Percentiles rank a stretch among this genome's conserved stretches.
These are phyloP conservation scores for Rhagium mordax DNA, from an alignment of 2,888 invertebrate species.

Conservation along the genomic window DNA sequence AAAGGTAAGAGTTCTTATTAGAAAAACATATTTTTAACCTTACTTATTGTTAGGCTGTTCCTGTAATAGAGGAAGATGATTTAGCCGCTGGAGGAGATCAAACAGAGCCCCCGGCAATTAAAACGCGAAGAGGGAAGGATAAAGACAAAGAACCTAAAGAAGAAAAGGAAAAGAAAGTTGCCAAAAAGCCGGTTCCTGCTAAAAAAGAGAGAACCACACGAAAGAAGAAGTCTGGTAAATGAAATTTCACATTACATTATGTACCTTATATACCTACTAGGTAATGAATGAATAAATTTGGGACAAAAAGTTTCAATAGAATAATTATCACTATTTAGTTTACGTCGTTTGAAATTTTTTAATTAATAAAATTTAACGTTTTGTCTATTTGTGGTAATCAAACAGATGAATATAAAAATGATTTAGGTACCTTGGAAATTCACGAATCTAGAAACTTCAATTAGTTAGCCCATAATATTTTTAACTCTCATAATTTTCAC, in stretches of 20 bases:
- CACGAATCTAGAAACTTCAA: no score
- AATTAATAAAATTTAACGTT: neutral
- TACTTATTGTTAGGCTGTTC: neutral
- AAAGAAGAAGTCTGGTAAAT: constrained; percentile 19
- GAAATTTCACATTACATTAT: neutral
- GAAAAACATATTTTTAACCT: neutral
- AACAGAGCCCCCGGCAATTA: constrained; percentile 9
- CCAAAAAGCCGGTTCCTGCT: neutral
- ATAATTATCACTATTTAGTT: neutral
- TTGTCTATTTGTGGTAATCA: no score
- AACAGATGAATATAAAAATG: no score
- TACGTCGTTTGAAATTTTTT: neutral
- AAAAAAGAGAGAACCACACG: constrained; percentile 73
- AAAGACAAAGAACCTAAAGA: neutral
- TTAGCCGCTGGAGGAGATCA: constrained; percentile 1
- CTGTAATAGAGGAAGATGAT: constrained; percentile 8
- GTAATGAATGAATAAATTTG: neutral
- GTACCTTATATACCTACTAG: neutral
- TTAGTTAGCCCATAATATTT: no score
- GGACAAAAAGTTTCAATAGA: neutral
- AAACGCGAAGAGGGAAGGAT: constrained; percentile 2
- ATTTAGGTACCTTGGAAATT: no score
- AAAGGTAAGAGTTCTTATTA: constrained; percentile 14
- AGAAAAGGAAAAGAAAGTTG: neutral
- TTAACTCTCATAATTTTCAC: no score